Percentiles rank a stretch among this genome's conserved stretches.
These are phyloP conservation scores for Syrrhaptes paradoxus DNA, from an alignment of 2,113 vertebrate genomes.

Conservation along the genomic window DNA sequence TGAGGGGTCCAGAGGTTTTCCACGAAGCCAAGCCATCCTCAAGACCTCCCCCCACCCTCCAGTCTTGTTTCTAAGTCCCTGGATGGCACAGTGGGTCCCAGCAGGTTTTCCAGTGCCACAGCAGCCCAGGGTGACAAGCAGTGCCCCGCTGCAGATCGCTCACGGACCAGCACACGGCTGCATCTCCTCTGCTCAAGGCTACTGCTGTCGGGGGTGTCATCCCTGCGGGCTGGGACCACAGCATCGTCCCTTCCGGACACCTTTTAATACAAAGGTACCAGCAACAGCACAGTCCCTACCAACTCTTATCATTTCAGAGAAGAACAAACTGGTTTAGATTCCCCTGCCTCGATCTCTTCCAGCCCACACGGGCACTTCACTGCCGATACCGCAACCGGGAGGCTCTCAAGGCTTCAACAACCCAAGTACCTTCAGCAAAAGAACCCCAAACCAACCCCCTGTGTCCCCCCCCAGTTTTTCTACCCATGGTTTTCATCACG, in stretches of 20 bases:
- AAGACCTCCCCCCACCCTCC: neutral
- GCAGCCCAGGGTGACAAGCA: rapidly evolving
- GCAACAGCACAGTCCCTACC: neutral
- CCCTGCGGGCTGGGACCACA: neutral
- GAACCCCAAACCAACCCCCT: rapidly evolving
- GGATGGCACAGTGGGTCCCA: rapidly evolving
- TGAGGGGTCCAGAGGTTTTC: rapidly evolving
- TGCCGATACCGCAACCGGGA: neutral
- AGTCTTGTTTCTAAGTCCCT: neutral
- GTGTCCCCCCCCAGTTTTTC: neutral
- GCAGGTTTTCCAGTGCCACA: neutral
- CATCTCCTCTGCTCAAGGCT: neutral
- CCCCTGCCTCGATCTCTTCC: neutral
- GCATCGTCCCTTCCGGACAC: neutral
- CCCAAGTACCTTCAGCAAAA: neutral
- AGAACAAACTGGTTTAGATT: no score
- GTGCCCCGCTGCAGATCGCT: neutral
- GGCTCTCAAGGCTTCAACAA: neutral
- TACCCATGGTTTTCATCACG: neutral
- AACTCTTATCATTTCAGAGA: neutral
- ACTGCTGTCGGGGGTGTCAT: rapidly evolving
- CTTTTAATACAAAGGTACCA: neutral
- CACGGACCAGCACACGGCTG: neutral
- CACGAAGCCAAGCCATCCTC: neutral
- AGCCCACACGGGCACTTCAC: neutral